Conservation (phyloP, 2,113 vertebrate genomes). For the Anolis sagrei region DNA sequence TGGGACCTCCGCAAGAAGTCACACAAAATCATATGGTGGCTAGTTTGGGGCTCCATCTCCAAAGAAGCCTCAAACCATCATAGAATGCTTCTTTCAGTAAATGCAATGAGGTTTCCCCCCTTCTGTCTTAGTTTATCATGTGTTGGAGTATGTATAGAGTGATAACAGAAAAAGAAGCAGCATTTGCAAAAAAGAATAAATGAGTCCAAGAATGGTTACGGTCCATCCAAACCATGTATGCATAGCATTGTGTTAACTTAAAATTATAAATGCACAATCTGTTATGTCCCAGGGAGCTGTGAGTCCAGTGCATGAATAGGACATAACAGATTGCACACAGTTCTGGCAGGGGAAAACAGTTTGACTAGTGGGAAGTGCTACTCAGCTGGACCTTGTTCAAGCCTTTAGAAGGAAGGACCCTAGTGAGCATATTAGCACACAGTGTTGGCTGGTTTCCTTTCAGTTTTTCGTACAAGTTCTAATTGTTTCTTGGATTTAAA, state of each 20-base stretch:
- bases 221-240: neutral
- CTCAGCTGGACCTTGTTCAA: conserved; percentile 11
- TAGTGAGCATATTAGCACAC: neutral
- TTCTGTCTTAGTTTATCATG: neutral
- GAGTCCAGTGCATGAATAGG: neutral
- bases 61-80: no score
- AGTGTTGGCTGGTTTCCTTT: neutral
- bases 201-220: neutral
- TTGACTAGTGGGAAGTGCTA: neutral
- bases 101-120: no score
- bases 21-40: no score
- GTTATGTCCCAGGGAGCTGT: conserved; percentile 1
- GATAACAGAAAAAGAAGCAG: neutral
- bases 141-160: neutral
- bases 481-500: conserved; percentile 3
- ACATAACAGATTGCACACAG: neutral
- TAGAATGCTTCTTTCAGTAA: no score
- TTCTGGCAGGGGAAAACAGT: neutral
- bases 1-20: no score
- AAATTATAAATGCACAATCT: conserved; percentile 4
- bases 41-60: no score
- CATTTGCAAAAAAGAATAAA: neutral
- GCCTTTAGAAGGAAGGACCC: neutral
- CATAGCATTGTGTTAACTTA: neutral
- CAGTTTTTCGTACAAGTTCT: neutral